These are phyloP conservation scores for Phalera bucephala DNA, from an alignment of 2,888 invertebrate genomes.

Conservation along the genomic window DNA sequence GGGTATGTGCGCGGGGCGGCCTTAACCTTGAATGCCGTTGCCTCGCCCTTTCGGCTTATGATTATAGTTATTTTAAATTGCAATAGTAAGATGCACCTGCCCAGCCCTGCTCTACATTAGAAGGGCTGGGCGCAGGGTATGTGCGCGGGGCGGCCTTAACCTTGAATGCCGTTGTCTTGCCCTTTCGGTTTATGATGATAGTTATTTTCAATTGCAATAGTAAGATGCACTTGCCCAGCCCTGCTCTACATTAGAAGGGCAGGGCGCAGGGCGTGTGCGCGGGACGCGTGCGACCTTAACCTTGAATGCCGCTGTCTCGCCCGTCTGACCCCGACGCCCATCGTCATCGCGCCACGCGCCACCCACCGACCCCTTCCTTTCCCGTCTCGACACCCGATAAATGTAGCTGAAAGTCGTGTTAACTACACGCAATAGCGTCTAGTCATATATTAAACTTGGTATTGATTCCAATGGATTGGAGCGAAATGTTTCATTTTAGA, in stretches of 20 bases:
- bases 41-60: too few species aligned
- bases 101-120: too few species aligned
- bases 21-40: too few species aligned
- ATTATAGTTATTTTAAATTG: too few species aligned
- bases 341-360: conserved; percentile 42
- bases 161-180: too few species aligned
- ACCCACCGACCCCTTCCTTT: conserved; percentile 41
- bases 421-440: conserved; percentile 50
- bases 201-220: too few species aligned
- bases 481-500: too few species aligned
- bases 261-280: conserved; percentile 39
- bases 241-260: not conserved
- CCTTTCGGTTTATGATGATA: too few species aligned
- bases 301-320: conserved; percentile 78
- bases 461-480: not conserved
- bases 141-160: too few species aligned
- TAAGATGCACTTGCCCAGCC: conserved; percentile 9
- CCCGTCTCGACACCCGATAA: conserved; percentile 55
- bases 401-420: conserved; percentile 58
- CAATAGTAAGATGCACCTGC: too few species aligned
- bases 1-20: too few species aligned
- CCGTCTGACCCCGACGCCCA: conserved; percentile 65
- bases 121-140: too few species aligned
- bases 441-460: conserved; percentile 22
- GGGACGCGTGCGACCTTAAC: conserved; percentile 68